Percentiles rank a stretch among this genome's conserved stretches.
Evolutionary conservation across 2,888 invertebrate species (phyloP).

Genomic region (Endomychus coccineus): DNA sequence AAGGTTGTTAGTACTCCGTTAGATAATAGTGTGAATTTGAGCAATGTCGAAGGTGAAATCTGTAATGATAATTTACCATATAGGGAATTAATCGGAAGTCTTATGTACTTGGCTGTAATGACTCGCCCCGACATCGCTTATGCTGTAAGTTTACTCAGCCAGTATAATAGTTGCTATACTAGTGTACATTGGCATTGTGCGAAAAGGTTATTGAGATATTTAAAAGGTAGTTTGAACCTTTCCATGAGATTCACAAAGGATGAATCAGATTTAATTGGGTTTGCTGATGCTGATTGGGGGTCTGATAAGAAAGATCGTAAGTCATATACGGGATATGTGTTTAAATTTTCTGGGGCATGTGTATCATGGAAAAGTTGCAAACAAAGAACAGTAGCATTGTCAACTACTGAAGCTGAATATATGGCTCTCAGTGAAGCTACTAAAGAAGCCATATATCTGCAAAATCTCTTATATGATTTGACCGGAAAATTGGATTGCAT

Average conservation of each 20-base stretch:
- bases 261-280: conserved; percentile 3
- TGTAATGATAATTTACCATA: conserved; percentile 9
- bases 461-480: conserved; percentile 18
- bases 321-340: conserved; percentile 13
- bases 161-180: conserved; percentile 10
- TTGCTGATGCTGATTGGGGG: conserved; percentile 13
- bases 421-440: conserved; percentile 25
- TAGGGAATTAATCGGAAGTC: conserved; percentile 9
- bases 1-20: conserved; percentile 13
- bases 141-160: conserved; percentile 11
- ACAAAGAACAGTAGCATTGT: conserved; percentile 22
- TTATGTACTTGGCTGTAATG: conserved; percentile 12
- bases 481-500: conserved; percentile 7
- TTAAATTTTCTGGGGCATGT: conserved; percentile 7
- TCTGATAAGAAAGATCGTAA: conserved; percentile 9
- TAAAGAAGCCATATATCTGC: conserved; percentile 24
- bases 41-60: neutral
- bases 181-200: conserved; percentile 13
- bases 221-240: conserved; percentile 12
- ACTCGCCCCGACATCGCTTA: conserved; percentile 12
- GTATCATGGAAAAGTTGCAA: conserved; percentile 9
- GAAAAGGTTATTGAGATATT: conserved; percentile 11
- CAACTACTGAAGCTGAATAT: conserved; percentile 27
- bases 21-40: conserved; percentile 7
- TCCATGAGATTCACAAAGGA: conserved; percentile 8